Base-by-base conservation (phyloP, 1,140 invertebrate genomes). In the Arion vulgaris region DNA sequence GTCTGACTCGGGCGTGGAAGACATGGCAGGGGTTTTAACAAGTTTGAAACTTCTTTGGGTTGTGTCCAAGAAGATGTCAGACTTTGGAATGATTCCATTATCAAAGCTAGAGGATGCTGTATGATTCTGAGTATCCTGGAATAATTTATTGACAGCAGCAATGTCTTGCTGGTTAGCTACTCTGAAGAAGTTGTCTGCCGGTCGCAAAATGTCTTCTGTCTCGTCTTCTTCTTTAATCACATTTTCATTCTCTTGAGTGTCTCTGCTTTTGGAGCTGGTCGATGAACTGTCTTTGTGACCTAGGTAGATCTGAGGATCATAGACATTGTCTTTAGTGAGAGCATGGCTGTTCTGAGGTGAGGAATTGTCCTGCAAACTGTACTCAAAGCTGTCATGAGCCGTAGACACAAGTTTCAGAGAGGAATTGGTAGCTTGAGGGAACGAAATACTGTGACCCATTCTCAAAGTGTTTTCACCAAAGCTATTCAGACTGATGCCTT, bases 1-100 rank as follows among this genome's bases (percentile, higher is more conserved):
- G 71, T 45, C 71, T n/a, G 62, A 66, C n/a, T 32, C 62, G 2
- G 62, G 62, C 5, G n/a, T 66, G 62, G 62, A 66, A 66, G 62
- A 66, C 62, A 66, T 32, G 7, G 62, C 38, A 41, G 36, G 28
- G 0, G 36, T n/a, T 39, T 72, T 72, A 0, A 72, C 36, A 1
- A 72, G 71, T 41, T 72, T 72, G 23, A 72, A 72, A 41, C 71
- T 72, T 15, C 36, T 39, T 9, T 41, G 39, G 11, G 17, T 39
- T 1, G 36, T 41, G 71, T 72, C 71, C 36, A 41, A n/a, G 17
- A 39, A 45, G 9, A 41, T 72, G 36, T 41, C 71, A 9, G 71
- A 41, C 15, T 34, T 36, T 5, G 68, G n/a, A 69, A 69, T 69
- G 68, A 38, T 69, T 4, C 68, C 68, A 28, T 72, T 72, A 41